Conservation (phyloP, 2,888 invertebrate genomes). For the Odiellus spinosus region DNA sequence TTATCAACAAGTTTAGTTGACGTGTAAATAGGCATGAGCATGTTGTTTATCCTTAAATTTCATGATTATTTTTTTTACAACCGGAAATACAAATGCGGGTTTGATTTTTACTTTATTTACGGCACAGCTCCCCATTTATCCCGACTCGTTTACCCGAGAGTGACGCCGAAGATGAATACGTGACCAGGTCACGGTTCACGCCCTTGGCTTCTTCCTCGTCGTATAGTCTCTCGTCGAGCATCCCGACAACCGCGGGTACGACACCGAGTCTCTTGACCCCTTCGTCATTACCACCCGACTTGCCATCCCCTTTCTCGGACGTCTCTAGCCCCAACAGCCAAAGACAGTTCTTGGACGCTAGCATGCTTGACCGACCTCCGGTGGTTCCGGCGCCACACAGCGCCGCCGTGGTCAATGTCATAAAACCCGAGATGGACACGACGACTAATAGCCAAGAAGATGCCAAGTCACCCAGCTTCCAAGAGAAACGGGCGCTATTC, state of each 20-base stretch:
- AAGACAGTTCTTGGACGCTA: not conserved
- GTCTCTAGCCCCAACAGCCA: slow-evolving; percentile 19
- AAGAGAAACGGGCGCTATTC: not conserved
- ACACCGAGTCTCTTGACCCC: slow-evolving; percentile 1
- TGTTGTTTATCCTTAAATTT: too few relatives aligned
- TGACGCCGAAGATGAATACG: slow-evolving; percentile 4
- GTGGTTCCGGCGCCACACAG: not conserved
- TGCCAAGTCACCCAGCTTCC: not conserved
- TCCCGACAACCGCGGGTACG: not conserved
- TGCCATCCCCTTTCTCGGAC: slow-evolving; percentile 15
- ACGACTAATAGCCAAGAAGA: not conserved
- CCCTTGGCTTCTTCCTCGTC: not conserved
- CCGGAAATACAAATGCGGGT: too few relatives aligned
- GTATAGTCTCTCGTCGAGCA: slow-evolving; percentile 5
- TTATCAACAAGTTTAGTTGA: too few relatives aligned
- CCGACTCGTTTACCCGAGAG: slow-evolving; percentile 5
- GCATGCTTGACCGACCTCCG: not conserved
- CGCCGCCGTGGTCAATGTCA: too few relatives aligned
- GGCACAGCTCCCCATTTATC: slow-evolving; percentile 9
- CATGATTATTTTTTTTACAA: too few relatives aligned
- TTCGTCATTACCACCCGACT: not conserved
- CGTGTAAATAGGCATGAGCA: too few relatives aligned
- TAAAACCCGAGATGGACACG: too few relatives aligned
- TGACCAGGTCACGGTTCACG: not conserved
- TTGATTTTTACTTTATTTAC: too few relatives aligned